A percentile compares a stretch with the other conserved stretches of the same genome.
These are phyloP conservation scores for Drosophila lacertosa DNA, from an alignment of 1,140 invertebrate genomes.

Conservation along the genomic window DNA sequence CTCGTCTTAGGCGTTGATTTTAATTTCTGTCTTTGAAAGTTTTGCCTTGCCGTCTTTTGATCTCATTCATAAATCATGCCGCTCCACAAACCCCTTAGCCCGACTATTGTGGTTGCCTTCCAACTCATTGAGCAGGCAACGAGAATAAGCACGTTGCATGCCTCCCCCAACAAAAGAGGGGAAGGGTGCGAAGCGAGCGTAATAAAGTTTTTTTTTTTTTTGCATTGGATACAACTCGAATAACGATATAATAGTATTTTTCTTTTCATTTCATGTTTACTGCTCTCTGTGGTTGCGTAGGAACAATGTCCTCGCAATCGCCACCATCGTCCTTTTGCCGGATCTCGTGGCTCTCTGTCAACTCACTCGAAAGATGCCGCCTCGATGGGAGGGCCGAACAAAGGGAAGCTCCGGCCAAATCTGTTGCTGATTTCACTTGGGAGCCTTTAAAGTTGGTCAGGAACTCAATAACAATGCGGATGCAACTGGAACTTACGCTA, in stretches of 20 bases:
- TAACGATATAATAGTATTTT: neutral
- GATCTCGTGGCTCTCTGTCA: neutral
- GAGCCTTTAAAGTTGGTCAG: constrained; percentile 13
- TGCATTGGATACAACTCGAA: neutral
- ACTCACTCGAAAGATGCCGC: constrained; percentile 1
- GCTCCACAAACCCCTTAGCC: neutral
- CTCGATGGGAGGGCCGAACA: neutral
- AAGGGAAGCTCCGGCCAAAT: neutral
- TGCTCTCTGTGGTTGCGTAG: neutral
- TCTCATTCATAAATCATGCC: constrained; percentile 53
- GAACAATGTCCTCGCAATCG: neutral
- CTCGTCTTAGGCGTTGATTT: constrained; percentile 14
- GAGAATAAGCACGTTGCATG: constrained; percentile 17
- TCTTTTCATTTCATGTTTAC: neutral
- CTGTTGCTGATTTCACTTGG: constrained; percentile 9
- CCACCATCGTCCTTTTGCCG: neutral
- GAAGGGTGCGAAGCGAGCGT: neutral
- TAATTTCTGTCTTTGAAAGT: constrained; percentile 23
- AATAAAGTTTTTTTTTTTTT: neutral
- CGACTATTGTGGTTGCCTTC: constrained; percentile 2
- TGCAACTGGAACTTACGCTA: neutral
- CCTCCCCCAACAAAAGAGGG: neutral
- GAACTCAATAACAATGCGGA: constrained; percentile 1
- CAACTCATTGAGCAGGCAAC: constrained; percentile 29
- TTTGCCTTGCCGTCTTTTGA: constrained; percentile 27